Percentiles rank a stretch among this genome's conserved stretches.
These are phyloP conservation scores for Drosophila triauraria DNA, from an alignment of 1,140 invertebrate species.

Conservation along the genomic window DNA sequence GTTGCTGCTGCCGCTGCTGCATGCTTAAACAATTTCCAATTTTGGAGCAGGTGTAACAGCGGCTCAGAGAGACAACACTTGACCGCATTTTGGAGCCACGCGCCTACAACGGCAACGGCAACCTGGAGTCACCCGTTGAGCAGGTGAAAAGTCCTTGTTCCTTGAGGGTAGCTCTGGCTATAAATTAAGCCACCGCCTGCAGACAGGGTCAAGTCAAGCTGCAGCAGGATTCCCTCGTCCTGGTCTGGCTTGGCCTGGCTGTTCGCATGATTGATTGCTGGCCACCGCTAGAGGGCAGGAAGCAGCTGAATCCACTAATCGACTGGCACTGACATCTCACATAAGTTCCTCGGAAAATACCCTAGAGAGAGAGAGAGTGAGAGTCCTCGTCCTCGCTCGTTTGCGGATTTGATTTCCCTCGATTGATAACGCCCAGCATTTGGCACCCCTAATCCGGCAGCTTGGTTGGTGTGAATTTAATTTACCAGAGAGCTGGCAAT, in stretches of 20 bases:
- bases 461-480: slow-evolving; percentile 78
- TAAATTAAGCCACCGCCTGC: slow-evolving; percentile 79
- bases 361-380: not conserved
- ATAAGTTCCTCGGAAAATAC: slow-evolving; percentile 54
- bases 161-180: slow-evolving; percentile 70
- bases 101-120: slow-evolving; percentile 71
- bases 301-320: slow-evolving; percentile 78
- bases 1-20: slow-evolving; percentile 6
- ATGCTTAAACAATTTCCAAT: slow-evolving; percentile 58
- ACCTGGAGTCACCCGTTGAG: slow-evolving; percentile 30
- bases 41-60: slow-evolving; percentile 79
- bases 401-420: slow-evolving; percentile 75
- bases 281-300: slow-evolving; percentile 51
- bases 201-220: slow-evolving; percentile 57
- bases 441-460: slow-evolving; percentile 69
- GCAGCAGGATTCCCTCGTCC: slow-evolving; percentile 53
- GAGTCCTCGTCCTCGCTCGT: slow-evolving; percentile 42
- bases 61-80: slow-evolving; percentile 67
- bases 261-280: slow-evolving; percentile 78
- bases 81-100: slow-evolving; percentile 82
- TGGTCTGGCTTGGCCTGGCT: slow-evolving; percentile 3
- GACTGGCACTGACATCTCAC: slow-evolving; percentile 43
- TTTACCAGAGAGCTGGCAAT: slow-evolving; percentile 78
- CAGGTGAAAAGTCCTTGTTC: slow-evolving; percentile 77
- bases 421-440: slow-evolving; percentile 53